phyloP scores from a whole-genome alignment of 2,797 vertebrate genomes.

The Okamejei kenojei region DNA sequence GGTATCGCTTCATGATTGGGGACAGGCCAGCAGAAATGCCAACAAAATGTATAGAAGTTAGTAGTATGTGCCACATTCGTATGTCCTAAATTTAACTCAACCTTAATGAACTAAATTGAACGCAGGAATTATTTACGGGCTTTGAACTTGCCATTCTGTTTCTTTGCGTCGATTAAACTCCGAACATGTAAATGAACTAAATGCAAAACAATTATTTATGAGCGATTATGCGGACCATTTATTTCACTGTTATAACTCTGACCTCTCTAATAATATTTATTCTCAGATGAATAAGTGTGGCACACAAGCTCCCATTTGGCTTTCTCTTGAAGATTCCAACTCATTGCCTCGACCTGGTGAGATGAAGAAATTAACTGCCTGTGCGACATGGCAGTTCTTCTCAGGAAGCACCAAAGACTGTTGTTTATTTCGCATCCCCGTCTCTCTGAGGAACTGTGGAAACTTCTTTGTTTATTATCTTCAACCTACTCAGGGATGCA shows the following conservation, averaged over 20 bases:
- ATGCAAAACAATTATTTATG: neutral
- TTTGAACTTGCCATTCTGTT: neutral
- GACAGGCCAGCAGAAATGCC: constrained; percentile 67
- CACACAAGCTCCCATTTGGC: constrained; percentile 66
- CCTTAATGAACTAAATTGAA: neutral
- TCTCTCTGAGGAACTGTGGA: constrained; percentile 59
- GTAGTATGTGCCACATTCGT: constrained; percentile 37
- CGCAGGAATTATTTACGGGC: neutral
- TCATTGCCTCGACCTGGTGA: constrained; percentile 53
- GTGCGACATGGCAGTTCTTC: constrained; percentile 65
- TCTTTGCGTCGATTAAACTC: neutral
- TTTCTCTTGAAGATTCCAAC: constrained; percentile 55
- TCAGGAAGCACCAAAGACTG: constrained; percentile 58
- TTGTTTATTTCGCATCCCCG: constrained; percentile 62
- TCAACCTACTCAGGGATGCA: constrained; percentile 66
- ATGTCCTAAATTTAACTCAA: neutral
- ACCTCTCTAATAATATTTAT: neutral
- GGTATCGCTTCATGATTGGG: constrained; percentile 67
- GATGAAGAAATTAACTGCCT: constrained; percentile 56
- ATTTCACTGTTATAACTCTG: neutral
- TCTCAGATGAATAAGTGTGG: constrained; percentile 70
- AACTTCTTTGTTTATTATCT: constrained; percentile 64
- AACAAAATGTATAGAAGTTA: constrained; percentile 68
- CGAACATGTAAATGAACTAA: neutral
- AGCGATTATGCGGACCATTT: too few relatives aligned